phyloP scores from a whole-genome alignment of 2,888 invertebrate species.

The Lingula anatina region DNA sequence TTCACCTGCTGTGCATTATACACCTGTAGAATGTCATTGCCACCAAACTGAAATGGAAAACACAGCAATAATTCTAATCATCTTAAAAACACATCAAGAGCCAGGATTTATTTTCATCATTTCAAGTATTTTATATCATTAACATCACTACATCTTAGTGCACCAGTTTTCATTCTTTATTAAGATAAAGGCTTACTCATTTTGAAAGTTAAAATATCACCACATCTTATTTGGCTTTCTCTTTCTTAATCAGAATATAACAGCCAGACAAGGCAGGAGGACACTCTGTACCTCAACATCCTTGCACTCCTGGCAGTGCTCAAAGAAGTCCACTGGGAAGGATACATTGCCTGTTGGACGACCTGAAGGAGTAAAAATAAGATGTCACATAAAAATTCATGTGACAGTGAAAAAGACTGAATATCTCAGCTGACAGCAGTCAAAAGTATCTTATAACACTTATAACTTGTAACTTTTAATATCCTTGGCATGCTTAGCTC shows the following conservation, averaged over 20 bases:
- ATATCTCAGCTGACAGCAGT: too few relatives aligned
- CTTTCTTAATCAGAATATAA: too few relatives aligned
- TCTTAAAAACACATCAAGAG: not conserved
- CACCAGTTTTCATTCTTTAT: too few relatives aligned
- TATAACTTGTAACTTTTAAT: too few relatives aligned
- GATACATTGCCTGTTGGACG: slow-evolving; percentile 60
- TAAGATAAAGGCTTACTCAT: too few relatives aligned
- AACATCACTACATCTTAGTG: not conserved
- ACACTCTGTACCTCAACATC: slow-evolving; percentile 72
- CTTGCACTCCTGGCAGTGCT: slow-evolving; percentile 84
- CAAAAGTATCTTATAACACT: too few relatives aligned
- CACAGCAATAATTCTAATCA: too few relatives aligned
- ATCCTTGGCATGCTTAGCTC: too few relatives aligned
- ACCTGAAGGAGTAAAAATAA: slow-evolving; percentile 17
- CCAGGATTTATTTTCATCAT: not conserved
- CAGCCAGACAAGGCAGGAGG: too few relatives aligned
- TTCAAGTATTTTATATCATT: not conserved
- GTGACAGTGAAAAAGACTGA: not conserved
- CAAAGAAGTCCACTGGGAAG: slow-evolving; percentile 95
- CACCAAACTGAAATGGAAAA: slow-evolving; percentile 64
- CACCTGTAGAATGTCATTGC: slow-evolving; percentile 88
- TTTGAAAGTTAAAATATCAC: too few relatives aligned
- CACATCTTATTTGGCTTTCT: too few relatives aligned
- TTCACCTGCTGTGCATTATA: slow-evolving; percentile 92
- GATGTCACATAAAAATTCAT: not conserved